Percentiles rank a stretch among this genome's conserved stretches.
These are phyloP conservation scores for Matsumyia berberina DNA, from an alignment of 2,888 invertebrate genomes.

Conservation along the genomic window DNA sequence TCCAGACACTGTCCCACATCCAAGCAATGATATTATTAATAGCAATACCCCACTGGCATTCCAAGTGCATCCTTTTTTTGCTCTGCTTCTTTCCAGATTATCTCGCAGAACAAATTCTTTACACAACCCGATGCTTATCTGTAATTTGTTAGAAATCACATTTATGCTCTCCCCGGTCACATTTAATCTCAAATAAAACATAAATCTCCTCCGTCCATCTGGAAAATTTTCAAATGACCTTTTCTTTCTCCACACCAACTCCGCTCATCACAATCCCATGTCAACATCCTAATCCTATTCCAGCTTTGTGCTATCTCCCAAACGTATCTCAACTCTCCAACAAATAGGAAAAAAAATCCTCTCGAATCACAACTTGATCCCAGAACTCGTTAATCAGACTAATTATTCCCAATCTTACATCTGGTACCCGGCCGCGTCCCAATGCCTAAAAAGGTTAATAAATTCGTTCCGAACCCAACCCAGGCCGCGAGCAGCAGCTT, in stretches of 20 bases:
- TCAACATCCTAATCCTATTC: constrained; percentile 55
- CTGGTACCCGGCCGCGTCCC: constrained; percentile 25
- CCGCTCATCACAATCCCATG: constrained; percentile 16
- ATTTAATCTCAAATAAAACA: constrained; percentile 55
- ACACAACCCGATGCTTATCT: constrained; percentile 28
- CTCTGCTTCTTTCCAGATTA: neutral
- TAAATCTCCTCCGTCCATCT: constrained; percentile 52
- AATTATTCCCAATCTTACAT: constrained; percentile 70
- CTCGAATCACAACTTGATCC: constrained; percentile 64
- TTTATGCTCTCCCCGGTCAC: neutral
- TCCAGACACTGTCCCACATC: too few relatives aligned
- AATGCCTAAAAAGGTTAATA: constrained; percentile 58
- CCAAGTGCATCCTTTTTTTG: too few relatives aligned
- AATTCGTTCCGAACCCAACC: constrained; percentile 32
- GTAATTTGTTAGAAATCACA: constrained; percentile 34
- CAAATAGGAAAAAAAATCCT: constrained; percentile 38
- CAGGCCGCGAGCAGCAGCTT: constrained; percentile 4
- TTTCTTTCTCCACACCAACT: neutral
- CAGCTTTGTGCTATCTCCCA: constrained; percentile 20
- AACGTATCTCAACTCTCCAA: constrained; percentile 29
- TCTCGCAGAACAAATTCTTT: constrained; percentile 12
- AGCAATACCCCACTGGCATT: neutral
- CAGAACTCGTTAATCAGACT: constrained; percentile 74
- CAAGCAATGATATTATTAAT: too few relatives aligned
- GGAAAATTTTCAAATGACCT: constrained; percentile 56